Conservation (phyloP, 1,140 invertebrate species). For the Chlorops oryzae region DNA sequence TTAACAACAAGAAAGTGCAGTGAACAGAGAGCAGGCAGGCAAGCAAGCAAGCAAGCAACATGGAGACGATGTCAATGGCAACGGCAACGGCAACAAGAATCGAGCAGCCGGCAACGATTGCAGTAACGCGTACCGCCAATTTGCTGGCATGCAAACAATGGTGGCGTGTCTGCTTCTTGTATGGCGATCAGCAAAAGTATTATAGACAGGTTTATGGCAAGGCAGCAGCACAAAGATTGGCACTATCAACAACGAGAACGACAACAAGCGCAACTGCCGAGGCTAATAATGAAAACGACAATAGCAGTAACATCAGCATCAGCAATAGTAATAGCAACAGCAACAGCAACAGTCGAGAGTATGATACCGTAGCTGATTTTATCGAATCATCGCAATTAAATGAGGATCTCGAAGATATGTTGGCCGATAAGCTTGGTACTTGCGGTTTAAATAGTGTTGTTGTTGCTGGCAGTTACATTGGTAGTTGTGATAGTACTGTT, state of each 20-base stretch:
- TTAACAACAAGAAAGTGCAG: too few species aligned
- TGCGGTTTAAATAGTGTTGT: constrained; percentile 28
- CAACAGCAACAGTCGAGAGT: constrained; percentile 25
- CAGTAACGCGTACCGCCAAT: constrained; percentile 54
- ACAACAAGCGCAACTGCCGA: background rate
- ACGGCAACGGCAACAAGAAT: constrained; percentile 13
- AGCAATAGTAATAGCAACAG: constrained; percentile 17
- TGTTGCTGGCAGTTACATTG: constrained; percentile 21
- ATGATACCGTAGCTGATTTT: constrained; percentile 42
- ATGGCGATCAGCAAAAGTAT: constrained; percentile 76
- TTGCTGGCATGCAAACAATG: constrained; percentile 77
- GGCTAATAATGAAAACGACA: background rate
- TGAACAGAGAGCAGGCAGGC: background rate
- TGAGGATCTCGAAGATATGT: constrained; percentile 25
- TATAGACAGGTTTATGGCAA: constrained; percentile 72
- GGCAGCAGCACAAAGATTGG: constrained; percentile 51
- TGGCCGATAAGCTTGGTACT: constrained; percentile 12
- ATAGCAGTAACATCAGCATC: constrained; percentile 1
- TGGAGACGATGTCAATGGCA: constrained; percentile 20
- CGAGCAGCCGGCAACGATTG: constrained; percentile 7
- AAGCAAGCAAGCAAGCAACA: constrained; percentile 14
- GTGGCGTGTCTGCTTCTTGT: constrained; percentile 83
- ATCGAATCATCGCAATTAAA: constrained; percentile 45
- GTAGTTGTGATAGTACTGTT: constrained; percentile 4
- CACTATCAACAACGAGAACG: constrained; percentile 25